A percentile compares a stretch with the other conserved stretches of the same genome.
These are phyloP conservation scores for Cavia porcellus DNA, from an alignment of 2,113 vertebrate species.

Conservation along the genomic window DNA sequence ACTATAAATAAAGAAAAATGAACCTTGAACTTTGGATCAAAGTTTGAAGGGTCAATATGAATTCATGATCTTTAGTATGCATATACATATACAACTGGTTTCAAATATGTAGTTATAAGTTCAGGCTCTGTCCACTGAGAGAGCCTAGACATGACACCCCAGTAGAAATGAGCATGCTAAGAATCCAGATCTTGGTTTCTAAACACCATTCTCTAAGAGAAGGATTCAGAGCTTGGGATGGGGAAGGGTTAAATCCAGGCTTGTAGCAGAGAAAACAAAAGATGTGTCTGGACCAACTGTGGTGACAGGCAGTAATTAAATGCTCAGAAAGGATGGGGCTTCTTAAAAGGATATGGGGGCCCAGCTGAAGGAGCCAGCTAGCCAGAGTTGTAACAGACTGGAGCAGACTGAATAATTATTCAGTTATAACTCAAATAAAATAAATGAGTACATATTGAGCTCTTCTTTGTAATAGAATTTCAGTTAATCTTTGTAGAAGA, in stretches of 20 bases:
- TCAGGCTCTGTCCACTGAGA: background rate
- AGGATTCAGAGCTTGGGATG: background rate
- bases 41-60: background rate
- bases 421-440: background rate
- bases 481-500: background rate
- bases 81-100: background rate
- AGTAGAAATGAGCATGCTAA: background rate
- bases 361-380: background rate
- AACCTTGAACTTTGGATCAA: background rate
- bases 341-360: background rate
- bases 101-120: background rate
- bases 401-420: background rate
- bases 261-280: background rate
- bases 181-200: background rate
- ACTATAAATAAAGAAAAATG: background rate
- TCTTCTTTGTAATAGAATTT: constrained; percentile 15
- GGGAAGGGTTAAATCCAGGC: background rate
- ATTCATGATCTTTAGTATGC: background rate
- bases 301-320: background rate
- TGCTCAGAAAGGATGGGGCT: background rate
- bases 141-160: background rate
- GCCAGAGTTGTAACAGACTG: background rate
- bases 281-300: background rate
- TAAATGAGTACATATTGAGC: background rate
- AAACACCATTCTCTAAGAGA: background rate